A percentile compares a stretch with the other conserved stretches of the same genome.
Evolutionary conservation across 1,140 invertebrate genomes (phyloP).

Genomic region (Bombus vancouverensis): DNA sequence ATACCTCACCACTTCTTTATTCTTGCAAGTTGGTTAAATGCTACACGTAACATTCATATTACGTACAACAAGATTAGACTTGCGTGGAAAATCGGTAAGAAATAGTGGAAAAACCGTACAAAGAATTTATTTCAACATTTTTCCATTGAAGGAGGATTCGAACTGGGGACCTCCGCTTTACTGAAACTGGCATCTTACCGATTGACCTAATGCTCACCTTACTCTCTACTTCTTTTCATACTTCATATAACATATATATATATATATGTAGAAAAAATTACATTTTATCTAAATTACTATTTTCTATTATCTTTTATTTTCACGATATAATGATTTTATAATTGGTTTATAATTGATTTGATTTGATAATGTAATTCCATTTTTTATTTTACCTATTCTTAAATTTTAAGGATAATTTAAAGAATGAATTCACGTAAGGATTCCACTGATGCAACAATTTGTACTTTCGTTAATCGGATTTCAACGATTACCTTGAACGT

Average conservation of each 20-base stretch:
- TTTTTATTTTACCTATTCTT: neutral
- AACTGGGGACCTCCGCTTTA: neutral
- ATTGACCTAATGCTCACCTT: neutral
- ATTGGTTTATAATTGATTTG: neutral
- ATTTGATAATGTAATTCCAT: neutral
- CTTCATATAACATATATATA: neutral
- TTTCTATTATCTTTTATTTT: neutral
- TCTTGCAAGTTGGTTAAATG: slow-evolving; percentile 51
- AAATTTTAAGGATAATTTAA: neutral
- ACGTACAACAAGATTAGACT: slow-evolving; percentile 49
- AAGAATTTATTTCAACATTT: neutral
- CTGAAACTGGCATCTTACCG: neutral
- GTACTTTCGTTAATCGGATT: slow-evolving; percentile 44
- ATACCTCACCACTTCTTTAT: slow-evolving; percentile 11
- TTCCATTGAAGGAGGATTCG: neutral
- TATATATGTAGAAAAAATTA: neutral
- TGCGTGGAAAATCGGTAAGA: slow-evolving; percentile 29
- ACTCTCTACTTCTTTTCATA: no score
- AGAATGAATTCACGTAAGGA: slow-evolving; percentile 12
- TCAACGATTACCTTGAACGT: slow-evolving; percentile 46
- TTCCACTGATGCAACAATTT: slow-evolving; percentile 39
- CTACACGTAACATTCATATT: slow-evolving; percentile 21
- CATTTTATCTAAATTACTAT: neutral
- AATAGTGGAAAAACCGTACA: neutral
- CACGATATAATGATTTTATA: neutral